Conservation (phyloP, 2,113 vertebrate genomes). For the Tetrax tetrax region DNA sequence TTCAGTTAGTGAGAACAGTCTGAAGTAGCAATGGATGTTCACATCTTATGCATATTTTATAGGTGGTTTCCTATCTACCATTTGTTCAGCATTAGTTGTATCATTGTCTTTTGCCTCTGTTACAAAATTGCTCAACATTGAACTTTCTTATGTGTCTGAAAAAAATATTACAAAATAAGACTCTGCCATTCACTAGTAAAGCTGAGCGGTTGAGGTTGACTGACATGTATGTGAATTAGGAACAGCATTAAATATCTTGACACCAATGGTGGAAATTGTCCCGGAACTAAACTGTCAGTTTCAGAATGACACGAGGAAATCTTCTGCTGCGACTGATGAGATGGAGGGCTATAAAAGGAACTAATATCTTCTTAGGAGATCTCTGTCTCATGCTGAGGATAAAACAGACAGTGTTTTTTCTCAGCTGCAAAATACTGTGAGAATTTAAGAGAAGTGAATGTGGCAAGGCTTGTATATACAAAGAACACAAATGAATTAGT, state of each 20-base stretch:
- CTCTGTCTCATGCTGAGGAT: constrained; percentile 70
- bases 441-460: constrained; percentile 70
- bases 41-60: constrained; percentile 71
- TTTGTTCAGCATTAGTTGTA: constrained; percentile 69
- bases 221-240: constrained; percentile 76
- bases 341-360: constrained; percentile 78
- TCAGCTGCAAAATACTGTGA: constrained; percentile 69
- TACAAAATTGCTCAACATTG: constrained; percentile 67
- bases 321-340: constrained; percentile 73
- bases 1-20: constrained; percentile 73
- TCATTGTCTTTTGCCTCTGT: constrained; percentile 70
- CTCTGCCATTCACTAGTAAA: constrained; percentile 68
- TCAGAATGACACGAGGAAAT: constrained; percentile 72
- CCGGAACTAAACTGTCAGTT: constrained; percentile 73
- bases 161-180: constrained; percentile 71
- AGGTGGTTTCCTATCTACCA: constrained; percentile 71
- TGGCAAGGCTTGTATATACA: constrained; percentile 56
- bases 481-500: constrained; percentile 68
- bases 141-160: constrained; percentile 70
- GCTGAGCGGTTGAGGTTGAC: constrained; percentile 74
- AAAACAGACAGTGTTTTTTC: constrained; percentile 54
- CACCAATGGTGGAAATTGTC: constrained; percentile 65
- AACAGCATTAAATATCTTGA: constrained; percentile 72
- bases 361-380: constrained; percentile 62
- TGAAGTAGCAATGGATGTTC: constrained; percentile 75